Conservation (phyloP, 30 jellyfish, hydroid and myxozoan genomes). For the Catostylus mosaicus region DNA sequence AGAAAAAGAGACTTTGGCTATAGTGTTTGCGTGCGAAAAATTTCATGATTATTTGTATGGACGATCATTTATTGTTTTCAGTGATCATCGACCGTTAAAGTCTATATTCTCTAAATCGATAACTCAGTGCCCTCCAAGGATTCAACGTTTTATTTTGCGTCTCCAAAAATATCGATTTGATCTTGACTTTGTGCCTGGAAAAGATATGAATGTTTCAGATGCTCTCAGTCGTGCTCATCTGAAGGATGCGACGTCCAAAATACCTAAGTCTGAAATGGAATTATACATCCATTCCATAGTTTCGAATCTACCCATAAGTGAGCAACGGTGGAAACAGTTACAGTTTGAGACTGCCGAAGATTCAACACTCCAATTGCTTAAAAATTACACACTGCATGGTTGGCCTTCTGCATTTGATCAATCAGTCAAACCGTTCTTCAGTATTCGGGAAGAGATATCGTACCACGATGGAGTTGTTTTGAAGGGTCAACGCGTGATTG, state of each 20-base stretch:
- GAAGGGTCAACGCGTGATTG: constrained; percentile 34
- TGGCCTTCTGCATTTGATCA: constrained; percentile 12
- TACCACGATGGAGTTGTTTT: constrained; percentile 15
- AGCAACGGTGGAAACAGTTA: not conserved
- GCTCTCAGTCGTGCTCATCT: constrained; percentile 68
- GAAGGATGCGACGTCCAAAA: constrained; percentile 30
- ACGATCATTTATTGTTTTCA: constrained; percentile 15
- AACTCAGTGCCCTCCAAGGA: constrained; percentile 42
- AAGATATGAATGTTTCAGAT: constrained; percentile 29
- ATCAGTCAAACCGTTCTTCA: constrained; percentile 18
- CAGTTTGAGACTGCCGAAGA: constrained; percentile 1
- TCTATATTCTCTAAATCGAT: constrained; percentile 25
- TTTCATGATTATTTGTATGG: constrained; percentile 52
- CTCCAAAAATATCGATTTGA: constrained; percentile 35
- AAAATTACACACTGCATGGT: constrained; percentile 22
- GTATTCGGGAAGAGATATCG: constrained; percentile 34
- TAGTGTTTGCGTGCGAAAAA: not conserved
- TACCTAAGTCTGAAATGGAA: constrained; percentile 18
- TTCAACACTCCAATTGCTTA: constrained; percentile 3
- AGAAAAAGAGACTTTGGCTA: constrained; percentile 26
- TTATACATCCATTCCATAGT: constrained; percentile 15
- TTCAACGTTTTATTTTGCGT: constrained; percentile 39
- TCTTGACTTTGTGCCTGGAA: constrained; percentile 13
- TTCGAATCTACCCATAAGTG: not conserved
- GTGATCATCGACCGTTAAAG: constrained; percentile 53